Base-by-base conservation (phyloP, 2,797 vertebrate genomes). In the Bothrops alternatus region DNA sequence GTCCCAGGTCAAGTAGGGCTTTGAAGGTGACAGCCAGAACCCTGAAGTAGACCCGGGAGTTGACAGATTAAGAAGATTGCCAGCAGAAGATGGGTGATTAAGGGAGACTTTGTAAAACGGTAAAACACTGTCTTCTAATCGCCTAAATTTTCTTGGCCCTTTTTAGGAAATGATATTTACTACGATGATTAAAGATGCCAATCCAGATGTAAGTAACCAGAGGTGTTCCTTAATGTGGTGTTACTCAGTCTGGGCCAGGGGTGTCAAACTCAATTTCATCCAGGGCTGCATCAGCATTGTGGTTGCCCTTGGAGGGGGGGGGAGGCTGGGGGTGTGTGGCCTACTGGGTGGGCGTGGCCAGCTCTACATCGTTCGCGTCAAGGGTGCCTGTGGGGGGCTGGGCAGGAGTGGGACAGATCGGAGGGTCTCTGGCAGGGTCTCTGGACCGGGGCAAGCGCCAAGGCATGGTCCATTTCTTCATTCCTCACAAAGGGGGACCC, bases 131-230 rank as follows among this genome's bases (percentile, higher is more conserved):
- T 78, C 32, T 8, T 86, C 3, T 85, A 28, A 7, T 88, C 91
- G 16, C 23, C 1, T 63, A 50, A 56, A 57, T 3, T 88, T 18
- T 92, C 2, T 85, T 88, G 90, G 92, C 69, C 18, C 82, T 25
- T 28, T 93, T 18, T 94, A 98, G 98, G 98, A 98, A 95, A 97
- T 97, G 42, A 86, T 98, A 87, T 98, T 98, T 96, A 97, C 95
- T 94, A 95, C 96, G 4, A 92, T 98, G n/a, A 97, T 98, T 95
- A 97, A 97, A 95, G 97, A 98, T 85, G 95, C 95, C 42, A 97
- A 97, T 65, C 96, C 97, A 25, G 93, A 97, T 96, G 98, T 98
- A 94, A 97, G 97, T 96, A 60, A 50, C 13, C 61, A 78, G 56
- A 18, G 2, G 14, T 69, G 12, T 6, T 73, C 28, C 20, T 11